Base-by-base conservation (phyloP, 1,140 invertebrate genomes). In the Uloborus diversus region DNA sequence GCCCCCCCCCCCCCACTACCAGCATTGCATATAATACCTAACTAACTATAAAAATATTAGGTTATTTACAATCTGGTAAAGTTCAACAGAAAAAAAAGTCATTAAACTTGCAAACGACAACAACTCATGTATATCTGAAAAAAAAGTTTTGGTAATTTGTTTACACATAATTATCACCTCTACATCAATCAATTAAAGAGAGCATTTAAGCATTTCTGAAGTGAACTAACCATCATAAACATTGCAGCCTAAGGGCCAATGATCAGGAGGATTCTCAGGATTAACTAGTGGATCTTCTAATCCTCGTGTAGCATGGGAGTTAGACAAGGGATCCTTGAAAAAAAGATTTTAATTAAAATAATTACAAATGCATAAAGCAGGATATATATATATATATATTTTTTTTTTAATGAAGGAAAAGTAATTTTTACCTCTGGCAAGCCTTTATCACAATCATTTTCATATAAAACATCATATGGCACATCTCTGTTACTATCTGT, bases 381-480 rank as follows among this genome's bases (percentile, higher is more conserved):
- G 7, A 9, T 17, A 42, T 9, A 42, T 9, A 7, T 42, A 42
- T 42, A 9, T 42, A 9, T 42, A 9, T 9, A 42, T 9, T 42
- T 9, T 17, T 9, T n/a, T 27, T 27, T 27, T 27, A 2, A 25
- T 7, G 11, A 59, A 20, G 2, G 32, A 35, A 64, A 64, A n/a
- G 20, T 33, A 35, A 35, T 3, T 28, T 23, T 68, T 59, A 79
- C 75, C 51, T 57, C 64, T 7, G 75, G 47, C 27, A 79, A 47
- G 5, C 64, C 75, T 68, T 79, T 79, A 79, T 79, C 75, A 79
- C 75, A 79, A n/a, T 79, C 75, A 47, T 56, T 79, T 49, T 78
- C 73, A 49, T 79, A 79, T 3, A 79, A 35, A 14, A 37, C 56
- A 69, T 79, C 75, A 68, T 79, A 79, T 5, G 75, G 64, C 17